Base-by-base conservation (phyloP, 2,888 invertebrate genomes). In the Cantharis nigra region DNA sequence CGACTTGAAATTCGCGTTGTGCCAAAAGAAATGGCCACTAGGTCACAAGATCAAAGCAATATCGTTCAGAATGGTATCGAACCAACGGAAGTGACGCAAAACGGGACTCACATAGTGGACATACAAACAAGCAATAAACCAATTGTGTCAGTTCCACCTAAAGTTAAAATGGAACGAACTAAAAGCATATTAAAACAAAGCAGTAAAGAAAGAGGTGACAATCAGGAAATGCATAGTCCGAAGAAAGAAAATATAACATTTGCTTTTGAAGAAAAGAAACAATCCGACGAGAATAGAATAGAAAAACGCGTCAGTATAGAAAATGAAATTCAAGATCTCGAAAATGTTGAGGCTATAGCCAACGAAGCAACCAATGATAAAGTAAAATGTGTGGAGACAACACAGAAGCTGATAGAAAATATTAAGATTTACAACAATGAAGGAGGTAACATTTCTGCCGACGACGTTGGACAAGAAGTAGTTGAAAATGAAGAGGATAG, bases 1-100 rank as follows among this genome's bases (percentile, higher is more conserved):
- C 92, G 95, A 69, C 90, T 96, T 71, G 96, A 96, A 90, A 96
- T 96, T 74, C 91, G 96, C 72, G 95, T 96, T 73, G 90, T 93
- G 71, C 91, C 92, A 82, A 88, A 87, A 82, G 87, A 85, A 70
- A 76, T 79, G 62, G 63, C 67, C 30, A 30, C 33, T 7, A 71
- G 65, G 33, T 14, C 69, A 13, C 72, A 67, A 65, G 63, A 63
- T 20, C 33, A 30, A 28, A 30, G 26, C 13, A 76, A n/a, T 30
- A 28, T 70, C n/a, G 23, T 72, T 11, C 70, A 63, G 0, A 76
- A 63, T 20, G 72, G 63, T 14, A 7, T 69, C 9, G 71, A 70
- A 63, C 63, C 49, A 49, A 64, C 16, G 9, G 76, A 78, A 18
- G 70, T 30, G 3, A 14, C 71, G 14, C 74, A 76, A 18, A 76